A percentile compares a stretch with the other conserved stretches of the same genome.
These are phyloP conservation scores for Hiodon alosoides DNA, from an alignment of 2,113 vertebrate species.

Conservation along the genomic window DNA sequence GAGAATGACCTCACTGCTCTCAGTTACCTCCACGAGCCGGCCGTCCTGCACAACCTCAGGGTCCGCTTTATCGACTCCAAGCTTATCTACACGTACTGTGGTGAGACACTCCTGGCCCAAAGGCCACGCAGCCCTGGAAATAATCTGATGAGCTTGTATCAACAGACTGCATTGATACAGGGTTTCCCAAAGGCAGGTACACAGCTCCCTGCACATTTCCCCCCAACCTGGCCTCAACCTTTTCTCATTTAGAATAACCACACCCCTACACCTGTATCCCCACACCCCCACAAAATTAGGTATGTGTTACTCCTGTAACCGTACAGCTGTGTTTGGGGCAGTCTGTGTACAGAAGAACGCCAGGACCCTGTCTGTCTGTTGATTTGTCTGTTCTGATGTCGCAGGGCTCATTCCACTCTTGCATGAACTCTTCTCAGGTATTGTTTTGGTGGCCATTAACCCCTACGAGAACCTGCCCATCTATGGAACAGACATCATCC, in stretches of 20 bases:
- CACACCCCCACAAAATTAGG: too few relatives aligned
- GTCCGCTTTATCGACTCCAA: slow-evolving; percentile 96
- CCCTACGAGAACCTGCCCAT: slow-evolving; percentile 93
- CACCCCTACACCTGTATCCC: too few relatives aligned
- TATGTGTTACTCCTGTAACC: too few relatives aligned
- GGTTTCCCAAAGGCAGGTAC: too few relatives aligned
- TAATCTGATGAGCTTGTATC: too few relatives aligned
- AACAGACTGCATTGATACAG: too few relatives aligned
- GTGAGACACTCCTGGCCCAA: slow-evolving; percentile 55
- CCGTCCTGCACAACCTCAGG: slow-evolving; percentile 93
- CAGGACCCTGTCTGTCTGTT: neutral
- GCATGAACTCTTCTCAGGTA: slow-evolving; percentile 63
- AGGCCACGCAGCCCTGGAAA: too few relatives aligned
- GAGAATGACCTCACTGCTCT: slow-evolving; percentile 97
- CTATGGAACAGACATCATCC: slow-evolving; percentile 96
- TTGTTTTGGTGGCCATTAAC: slow-evolving; percentile 96
- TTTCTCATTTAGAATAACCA: too few relatives aligned
- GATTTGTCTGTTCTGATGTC: neutral
- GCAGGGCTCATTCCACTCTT: neutral
- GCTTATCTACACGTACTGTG: slow-evolving; percentile 97
- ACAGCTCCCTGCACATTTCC: too few relatives aligned
- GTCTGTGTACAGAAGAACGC: too few relatives aligned
- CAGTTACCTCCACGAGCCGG: slow-evolving; percentile 95
- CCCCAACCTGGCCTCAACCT: too few relatives aligned
- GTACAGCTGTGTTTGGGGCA: too few relatives aligned